Base-by-base conservation (phyloP, 2,113 vertebrate species). In the Sialia sialis region DNA sequence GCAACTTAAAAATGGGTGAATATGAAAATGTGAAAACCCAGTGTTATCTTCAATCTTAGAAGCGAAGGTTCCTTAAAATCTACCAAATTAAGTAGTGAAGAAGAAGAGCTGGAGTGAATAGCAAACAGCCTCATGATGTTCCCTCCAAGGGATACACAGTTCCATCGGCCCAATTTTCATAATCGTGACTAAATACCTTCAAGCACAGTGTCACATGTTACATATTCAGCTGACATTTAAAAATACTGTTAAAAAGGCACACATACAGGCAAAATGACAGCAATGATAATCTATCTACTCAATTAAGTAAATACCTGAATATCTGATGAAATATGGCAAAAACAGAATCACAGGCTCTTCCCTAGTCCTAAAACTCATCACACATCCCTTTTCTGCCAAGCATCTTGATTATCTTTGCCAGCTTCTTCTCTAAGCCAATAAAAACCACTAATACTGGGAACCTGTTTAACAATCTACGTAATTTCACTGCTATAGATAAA, bases 21-120 rank as follows among this genome's bases (percentile, higher is more conserved):
- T 12, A 56, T 4, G 7, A 86, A 86, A 77, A 78, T 21, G 44
- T 30, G 25, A 75, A 84, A 91, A 70, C 16, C 8, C 36, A 22
- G 43, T 8, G 29, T 64, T 55, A 64, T n/a, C 72, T 73, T 73
- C 68, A 70, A 48, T 19, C 56, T 84, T 48, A 52, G 56, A 82
- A 72, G 27, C 96, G 48, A 87, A 81, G 43, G 74, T 72, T 81
- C 69, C 84, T 89, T 55, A 59, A 84, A 91, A 60, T n/a, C 64
- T 78, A 82, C 60, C 56, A 95, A 91, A 95, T 81, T 55, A 84
- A 87, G 55, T 1, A 59, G 34, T 10, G 44, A 87, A 87, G 2
- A 2, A 92, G 59, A 25, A 78, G 26, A 84, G 38, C 2, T 2
- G 2, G 22, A 51, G 62, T 9, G 32, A 90, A 69, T 1, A 84